These are phyloP conservation scores for Drosophila mayaguana DNA, from an alignment of 2,888 invertebrate genomes.

Conservation along the genomic window DNA sequence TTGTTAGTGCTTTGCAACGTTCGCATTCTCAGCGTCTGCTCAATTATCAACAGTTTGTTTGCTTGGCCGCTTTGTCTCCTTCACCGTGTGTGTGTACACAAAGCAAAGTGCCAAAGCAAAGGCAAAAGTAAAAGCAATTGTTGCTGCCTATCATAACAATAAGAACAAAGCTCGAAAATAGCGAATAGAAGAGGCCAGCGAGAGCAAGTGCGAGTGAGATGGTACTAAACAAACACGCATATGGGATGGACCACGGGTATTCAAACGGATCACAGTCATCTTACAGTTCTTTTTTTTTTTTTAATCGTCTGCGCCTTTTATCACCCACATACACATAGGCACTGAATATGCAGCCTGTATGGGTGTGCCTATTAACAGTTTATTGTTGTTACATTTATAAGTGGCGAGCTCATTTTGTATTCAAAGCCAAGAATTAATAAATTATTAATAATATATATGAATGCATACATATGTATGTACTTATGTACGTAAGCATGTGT, in stretches of 20 bases:
- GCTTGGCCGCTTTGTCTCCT: conserved; percentile 55
- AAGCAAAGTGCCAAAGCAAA: conserved; percentile 56
- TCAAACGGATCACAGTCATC: conserved; percentile 22
- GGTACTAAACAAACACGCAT: conserved; percentile 13
- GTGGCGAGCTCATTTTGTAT: conserved; percentile 28
- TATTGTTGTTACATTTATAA: conserved; percentile 29
- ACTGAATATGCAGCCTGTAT: background rate
- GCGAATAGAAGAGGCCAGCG: conserved; percentile 21
- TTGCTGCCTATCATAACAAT: conserved; percentile 50
- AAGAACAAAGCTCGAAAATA: conserved; percentile 38
- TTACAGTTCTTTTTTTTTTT: conserved; percentile 14
- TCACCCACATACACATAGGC: background rate
- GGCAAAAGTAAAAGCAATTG: conserved; percentile 47
- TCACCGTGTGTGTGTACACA: conserved; percentile 41
- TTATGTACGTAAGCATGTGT: too few relatives aligned
- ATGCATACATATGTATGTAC: background rate
- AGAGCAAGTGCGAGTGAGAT: background rate
- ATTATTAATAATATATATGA: conserved; percentile 23
- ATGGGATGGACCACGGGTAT: conserved; percentile 15
- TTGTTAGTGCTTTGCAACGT: conserved; percentile 33
- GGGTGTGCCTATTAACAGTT: conserved; percentile 7
- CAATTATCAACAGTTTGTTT: conserved; percentile 76
- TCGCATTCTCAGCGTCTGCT: conserved; percentile 58
- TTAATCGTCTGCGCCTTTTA: conserved; percentile 16
- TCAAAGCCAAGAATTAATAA: conserved; percentile 39